Evolutionary conservation across 2,797 vertebrate species (phyloP).

Genomic region (Delichon dasypus): DNA sequence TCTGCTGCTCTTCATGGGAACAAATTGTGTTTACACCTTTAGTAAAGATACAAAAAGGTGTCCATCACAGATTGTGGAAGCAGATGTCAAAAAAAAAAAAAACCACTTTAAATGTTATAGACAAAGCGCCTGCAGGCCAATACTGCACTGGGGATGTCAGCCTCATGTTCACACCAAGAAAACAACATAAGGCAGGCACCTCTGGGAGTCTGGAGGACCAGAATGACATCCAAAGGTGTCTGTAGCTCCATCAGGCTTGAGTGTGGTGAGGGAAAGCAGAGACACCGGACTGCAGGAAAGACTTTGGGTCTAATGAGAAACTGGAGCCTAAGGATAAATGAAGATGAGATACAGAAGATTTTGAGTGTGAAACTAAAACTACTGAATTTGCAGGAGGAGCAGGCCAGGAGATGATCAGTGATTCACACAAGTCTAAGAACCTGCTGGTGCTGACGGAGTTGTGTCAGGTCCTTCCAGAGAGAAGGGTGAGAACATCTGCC

Average conservation of each 20-base stretch:
- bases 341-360: neutral
- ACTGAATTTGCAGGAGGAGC: neutral
- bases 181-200: neutral
- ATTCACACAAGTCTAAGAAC: neutral
- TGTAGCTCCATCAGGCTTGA: neutral
- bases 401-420: neutral
- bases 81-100: neutral
- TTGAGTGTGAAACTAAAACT: neutral
- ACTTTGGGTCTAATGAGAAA: neutral
- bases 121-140: neutral
- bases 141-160: neutral
- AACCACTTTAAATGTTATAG: neutral
- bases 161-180: neutral
- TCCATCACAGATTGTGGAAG: neutral
- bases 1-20: neutral
- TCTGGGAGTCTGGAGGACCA: neutral
- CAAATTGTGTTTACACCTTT: neutral
- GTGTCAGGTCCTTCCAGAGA: neutral
- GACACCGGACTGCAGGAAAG: neutral
- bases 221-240: neutral
- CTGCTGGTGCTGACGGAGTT: neutral
- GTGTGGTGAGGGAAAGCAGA: neutral
- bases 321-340: neutral
- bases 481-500: neutral
- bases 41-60: neutral